Percentiles rank a stretch among this genome's conserved stretches.
These are phyloP conservation scores for Atethmia centrago DNA, from an alignment of 2,888 invertebrate genomes.

Conservation along the genomic window DNA sequence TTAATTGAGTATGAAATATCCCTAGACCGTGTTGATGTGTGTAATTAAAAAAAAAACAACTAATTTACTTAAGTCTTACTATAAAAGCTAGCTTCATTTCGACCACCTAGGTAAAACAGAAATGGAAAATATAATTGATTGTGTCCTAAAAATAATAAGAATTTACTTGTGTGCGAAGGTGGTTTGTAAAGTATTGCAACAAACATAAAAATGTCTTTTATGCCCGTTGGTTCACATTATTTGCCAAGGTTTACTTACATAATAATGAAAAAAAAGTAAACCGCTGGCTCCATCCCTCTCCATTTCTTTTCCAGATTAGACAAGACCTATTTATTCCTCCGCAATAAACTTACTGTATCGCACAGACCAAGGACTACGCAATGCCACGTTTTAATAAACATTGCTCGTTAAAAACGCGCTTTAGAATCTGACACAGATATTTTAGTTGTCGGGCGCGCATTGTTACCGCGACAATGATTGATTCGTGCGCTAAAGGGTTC, in stretches of 20 bases:
- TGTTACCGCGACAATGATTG: slow-evolving; percentile 71
- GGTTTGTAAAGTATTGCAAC: too few species aligned
- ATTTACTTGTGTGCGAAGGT: neutral
- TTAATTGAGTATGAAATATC: too few species aligned
- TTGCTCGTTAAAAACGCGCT: slow-evolving; percentile 62
- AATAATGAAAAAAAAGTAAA: neutral
- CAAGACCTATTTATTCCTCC: slow-evolving; percentile 14
- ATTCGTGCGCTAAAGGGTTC: slow-evolving; percentile 62
- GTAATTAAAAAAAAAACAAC: too few species aligned
- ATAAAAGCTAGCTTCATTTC: slow-evolving; percentile 2
- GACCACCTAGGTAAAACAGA: neutral
- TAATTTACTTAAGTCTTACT: too few species aligned
- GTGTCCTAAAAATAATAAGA: neutral
- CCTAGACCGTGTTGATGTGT: too few species aligned
- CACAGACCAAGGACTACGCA: slow-evolving; percentile 25
- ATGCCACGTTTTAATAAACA: slow-evolving; percentile 61
- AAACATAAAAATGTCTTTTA: neutral
- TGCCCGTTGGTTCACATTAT: neutral
- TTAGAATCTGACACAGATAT: slow-evolving; percentile 63
- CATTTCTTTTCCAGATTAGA: slow-evolving; percentile 15
- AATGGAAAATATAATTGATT: neutral
- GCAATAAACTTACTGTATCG: slow-evolving; percentile 28
- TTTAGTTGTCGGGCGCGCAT: slow-evolving; percentile 59
- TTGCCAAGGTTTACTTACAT: neutral
- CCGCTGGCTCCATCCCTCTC: neutral